A percentile compares a stretch with the other conserved stretches of the same genome.
Evolutionary conservation across 2,113 vertebrate species (phyloP).

Genomic region (Psilopsiagon aymara): DNA sequence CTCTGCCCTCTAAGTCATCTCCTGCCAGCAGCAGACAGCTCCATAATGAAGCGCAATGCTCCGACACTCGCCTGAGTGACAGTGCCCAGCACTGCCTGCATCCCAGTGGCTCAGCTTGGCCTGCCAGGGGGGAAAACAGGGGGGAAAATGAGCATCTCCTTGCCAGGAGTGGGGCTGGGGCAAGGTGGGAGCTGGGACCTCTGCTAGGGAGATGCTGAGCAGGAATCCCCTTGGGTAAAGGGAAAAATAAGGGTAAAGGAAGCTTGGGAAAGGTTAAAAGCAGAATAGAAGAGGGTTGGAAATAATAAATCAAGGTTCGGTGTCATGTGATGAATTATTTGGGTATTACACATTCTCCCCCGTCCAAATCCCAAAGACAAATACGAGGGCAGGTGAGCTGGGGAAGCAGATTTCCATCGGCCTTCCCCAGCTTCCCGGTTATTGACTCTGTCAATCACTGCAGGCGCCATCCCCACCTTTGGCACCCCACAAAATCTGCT

Average conservation of each 20-base stretch:
- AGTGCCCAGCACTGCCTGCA: not conserved
- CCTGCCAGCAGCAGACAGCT: conserved; percentile 68
- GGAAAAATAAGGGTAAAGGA: not conserved
- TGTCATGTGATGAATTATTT: conserved; percentile 9
- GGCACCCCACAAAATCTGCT: not conserved
- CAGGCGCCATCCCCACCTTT: not conserved
- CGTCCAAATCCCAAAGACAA: conserved; percentile 23
- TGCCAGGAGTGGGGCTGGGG: not conserved
- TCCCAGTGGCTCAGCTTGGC: not conserved
- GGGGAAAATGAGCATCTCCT: conserved; percentile 9
- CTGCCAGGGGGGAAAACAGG: not conserved
- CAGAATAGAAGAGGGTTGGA: not conserved
- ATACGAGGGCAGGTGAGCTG: not conserved
- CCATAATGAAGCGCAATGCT: conserved; percentile 65
- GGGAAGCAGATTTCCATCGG: conserved; percentile 21
- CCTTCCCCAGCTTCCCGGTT: not conserved
- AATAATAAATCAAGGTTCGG: not conserved
- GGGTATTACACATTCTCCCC: not conserved
- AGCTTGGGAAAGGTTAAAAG: not conserved
- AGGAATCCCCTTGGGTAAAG: not conserved
- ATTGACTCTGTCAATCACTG: conserved; percentile 16
- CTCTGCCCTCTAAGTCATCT: conserved; percentile 55
- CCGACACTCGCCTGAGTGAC: conserved; percentile 59
- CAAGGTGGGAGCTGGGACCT: not conserved
- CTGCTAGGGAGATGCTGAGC: not conserved